phyloP scores from a whole-genome alignment of 2,888 invertebrate genomes.

The Hoplodrina blanda region DNA sequence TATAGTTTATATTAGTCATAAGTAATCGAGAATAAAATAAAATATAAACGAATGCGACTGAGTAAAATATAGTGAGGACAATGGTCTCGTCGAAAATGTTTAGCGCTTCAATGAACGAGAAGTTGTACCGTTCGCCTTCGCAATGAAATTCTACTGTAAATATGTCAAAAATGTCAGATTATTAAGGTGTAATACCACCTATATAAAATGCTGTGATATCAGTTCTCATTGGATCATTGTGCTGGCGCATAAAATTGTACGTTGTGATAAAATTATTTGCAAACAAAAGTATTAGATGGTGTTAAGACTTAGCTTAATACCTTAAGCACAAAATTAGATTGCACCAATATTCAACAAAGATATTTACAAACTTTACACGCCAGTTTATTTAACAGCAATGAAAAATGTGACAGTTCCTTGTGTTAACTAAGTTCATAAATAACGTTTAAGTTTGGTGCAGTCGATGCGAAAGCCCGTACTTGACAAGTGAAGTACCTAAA shows the following conservation, averaged over 20 bases:
- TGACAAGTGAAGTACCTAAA: constrained; percentile 60
- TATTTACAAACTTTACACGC: constrained; percentile 46
- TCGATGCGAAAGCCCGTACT: constrained; percentile 58
- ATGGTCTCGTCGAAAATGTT: constrained; percentile 61
- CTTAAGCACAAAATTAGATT: constrained; percentile 51
- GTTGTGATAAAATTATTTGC: constrained; percentile 58
- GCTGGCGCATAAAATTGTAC: constrained; percentile 63
- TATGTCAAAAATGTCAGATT: constrained; percentile 73
- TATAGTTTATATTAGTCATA: constrained; percentile 76
- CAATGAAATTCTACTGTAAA: constrained; percentile 70
- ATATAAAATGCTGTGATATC: constrained; percentile 90
- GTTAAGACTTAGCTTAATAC: constrained; percentile 32
- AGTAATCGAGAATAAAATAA: constrained; percentile 70
- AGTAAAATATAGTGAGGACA: constrained; percentile 74
- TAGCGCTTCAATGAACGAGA: constrained; percentile 65
- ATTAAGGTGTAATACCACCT: constrained; percentile 78
- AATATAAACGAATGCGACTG: constrained; percentile 84
- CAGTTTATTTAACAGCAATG: constrained; percentile 49
- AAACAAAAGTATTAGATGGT: constrained; percentile 33
- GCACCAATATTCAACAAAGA: constrained; percentile 47
- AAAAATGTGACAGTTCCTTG: constrained; percentile 59
- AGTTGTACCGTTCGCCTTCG: constrained; percentile 68
- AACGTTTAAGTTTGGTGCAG: constrained; percentile 64
- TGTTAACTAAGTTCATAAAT: constrained; percentile 59
- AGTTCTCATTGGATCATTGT: constrained; percentile 82